Percentiles rank a stretch among this genome's conserved stretches.
phyloP scores from a whole-genome alignment of 2,113 vertebrate species.

The Mola mola region DNA sequence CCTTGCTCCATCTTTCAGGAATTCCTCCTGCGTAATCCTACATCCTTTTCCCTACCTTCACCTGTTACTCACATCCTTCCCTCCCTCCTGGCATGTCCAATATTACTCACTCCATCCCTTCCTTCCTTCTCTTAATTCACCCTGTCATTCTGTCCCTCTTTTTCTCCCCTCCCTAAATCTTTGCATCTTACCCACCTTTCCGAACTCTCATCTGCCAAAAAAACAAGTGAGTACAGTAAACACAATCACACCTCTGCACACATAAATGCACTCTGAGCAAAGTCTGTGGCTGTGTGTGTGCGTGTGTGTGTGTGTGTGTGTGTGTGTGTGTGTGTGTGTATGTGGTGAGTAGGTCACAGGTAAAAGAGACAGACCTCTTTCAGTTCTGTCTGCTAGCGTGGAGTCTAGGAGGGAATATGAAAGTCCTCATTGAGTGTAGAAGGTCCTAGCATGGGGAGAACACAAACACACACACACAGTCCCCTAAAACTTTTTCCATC shows the following conservation, averaged over 20 bases:
- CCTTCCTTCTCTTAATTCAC: slow-evolving; percentile 14
- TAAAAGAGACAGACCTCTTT: slow-evolving; percentile 69
- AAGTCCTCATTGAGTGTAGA: slow-evolving; percentile 72
- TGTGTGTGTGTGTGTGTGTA: slow-evolving; percentile 42
- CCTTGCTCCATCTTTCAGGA: slow-evolving; percentile 7
- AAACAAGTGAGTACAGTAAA: slow-evolving; percentile 64
- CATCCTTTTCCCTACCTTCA: neutral
- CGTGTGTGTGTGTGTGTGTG: slow-evolving; percentile 33
- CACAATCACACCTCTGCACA: slow-evolving; percentile 19
- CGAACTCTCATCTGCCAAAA: slow-evolving; percentile 45
- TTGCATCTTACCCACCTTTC: too few species aligned
- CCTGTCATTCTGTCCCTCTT: slow-evolving; percentile 1
- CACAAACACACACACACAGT: slow-evolving; percentile 24
- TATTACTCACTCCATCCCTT: slow-evolving; percentile 50
- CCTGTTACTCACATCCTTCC: slow-evolving; percentile 51
- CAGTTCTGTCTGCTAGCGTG: slow-evolving; percentile 50
- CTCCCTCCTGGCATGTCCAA: slow-evolving; percentile 10
- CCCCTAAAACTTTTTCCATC: slow-evolving; percentile 28
- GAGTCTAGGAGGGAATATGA: slow-evolving; percentile 57
- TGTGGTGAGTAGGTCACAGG: slow-evolving; percentile 54
- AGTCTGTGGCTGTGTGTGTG: slow-evolving; percentile 45
- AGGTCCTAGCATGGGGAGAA: slow-evolving; percentile 55
- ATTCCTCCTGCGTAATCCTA: slow-evolving; percentile 16
- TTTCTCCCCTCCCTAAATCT: too few species aligned
- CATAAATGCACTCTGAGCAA: slow-evolving; percentile 25